Evolutionary conservation across 1,140 invertebrate genomes (phyloP), one percentile per base, ranked within the genome.

Genomic region (Drosophila bocki): DNA sequence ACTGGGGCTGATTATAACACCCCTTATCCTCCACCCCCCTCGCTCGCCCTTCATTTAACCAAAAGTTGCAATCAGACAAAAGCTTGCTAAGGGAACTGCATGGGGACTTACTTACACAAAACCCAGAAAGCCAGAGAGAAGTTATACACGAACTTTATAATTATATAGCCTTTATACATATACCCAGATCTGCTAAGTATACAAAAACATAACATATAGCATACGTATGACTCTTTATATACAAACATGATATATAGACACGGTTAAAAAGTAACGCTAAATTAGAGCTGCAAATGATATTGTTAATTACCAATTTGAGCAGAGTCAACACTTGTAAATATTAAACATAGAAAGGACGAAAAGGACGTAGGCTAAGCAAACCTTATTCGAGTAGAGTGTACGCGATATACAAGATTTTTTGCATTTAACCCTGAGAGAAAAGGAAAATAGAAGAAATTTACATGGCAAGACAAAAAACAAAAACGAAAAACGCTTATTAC

Each of bases 401-500:
- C 71, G 75, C 54, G 64, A 70, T 56, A 70, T 64, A 87, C 71
- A 82, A 59, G 82, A 80, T 88, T 78, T 83, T 87, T 88, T 84
- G 85, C 85, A 90, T 88, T 88, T 90, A 88, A 84, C 64, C 81
- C 50, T 26, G 53, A 63, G 54, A 80, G 63, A 53, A 61, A 29
- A 53, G 70, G 75, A 80, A 84, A 75, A 81, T 88, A 88, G 84
- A 75, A 78, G 65, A 88, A 88, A 88, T 88, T 84, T 84, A 81
- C 85, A 87, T 69, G 80, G 45, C 29, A 72, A 60, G 50, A 47
- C 33, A 70, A 69, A 68, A 78, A 71, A 68, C 65, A 48, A 86
- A 80, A 78, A 87, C 67, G 69, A 88, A 84, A 90, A 84, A 90
- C 84, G 84, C 84, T 88, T 88, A 88, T 90, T 88, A 88, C 77